Evolutionary conservation across 2,888 invertebrate species (phyloP).

Genomic region (Desoria tigrina): DNA sequence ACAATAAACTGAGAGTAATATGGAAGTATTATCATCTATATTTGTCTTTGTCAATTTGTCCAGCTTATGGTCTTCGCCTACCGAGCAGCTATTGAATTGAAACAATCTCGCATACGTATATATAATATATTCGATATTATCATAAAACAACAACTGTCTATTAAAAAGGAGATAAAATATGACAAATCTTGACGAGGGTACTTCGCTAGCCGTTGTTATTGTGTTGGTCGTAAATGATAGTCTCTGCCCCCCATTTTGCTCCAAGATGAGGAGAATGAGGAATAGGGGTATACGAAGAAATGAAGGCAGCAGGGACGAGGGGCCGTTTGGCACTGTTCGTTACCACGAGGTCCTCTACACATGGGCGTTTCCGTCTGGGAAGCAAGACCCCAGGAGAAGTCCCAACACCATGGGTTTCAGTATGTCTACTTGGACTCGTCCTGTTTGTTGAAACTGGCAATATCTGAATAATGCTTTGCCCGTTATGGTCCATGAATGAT

Average conservation of each 20-base stretch:
- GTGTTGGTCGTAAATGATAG: slow-evolving; percentile 53
- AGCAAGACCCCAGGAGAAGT: slow-evolving; percentile 21
- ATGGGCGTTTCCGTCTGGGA: slow-evolving; percentile 51
- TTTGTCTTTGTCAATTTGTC: too few species aligned
- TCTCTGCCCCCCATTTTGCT: slow-evolving; percentile 50
- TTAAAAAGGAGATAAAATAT: slow-evolving; percentile 7
- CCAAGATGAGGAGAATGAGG: slow-evolving; percentile 51
- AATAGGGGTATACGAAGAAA: slow-evolving; percentile 47
- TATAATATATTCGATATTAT: neutral
- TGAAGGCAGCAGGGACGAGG: slow-evolving; percentile 48
- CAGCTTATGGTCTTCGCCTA: too few species aligned
- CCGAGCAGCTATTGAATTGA: slow-evolving; percentile 6
- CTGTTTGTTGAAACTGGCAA: neutral
- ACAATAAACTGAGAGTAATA: neutral
- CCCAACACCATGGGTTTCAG: slow-evolving; percentile 18
- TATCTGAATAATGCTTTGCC: slow-evolving; percentile 9
- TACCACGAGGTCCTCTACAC: slow-evolving; percentile 51
- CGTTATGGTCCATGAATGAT: slow-evolving; percentile 14
- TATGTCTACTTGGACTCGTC: slow-evolving; percentile 18
- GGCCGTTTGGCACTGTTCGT: slow-evolving; percentile 53
- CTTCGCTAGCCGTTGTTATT: slow-evolving; percentile 51
- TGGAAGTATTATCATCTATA: too few species aligned
- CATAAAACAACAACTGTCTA: slow-evolving; percentile 2
- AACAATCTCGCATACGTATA: neutral
- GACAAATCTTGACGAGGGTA: slow-evolving; percentile 4